Conservation (phyloP, 2,797 vertebrate genomes). For the Brachyrhaphis roseni region DNA sequence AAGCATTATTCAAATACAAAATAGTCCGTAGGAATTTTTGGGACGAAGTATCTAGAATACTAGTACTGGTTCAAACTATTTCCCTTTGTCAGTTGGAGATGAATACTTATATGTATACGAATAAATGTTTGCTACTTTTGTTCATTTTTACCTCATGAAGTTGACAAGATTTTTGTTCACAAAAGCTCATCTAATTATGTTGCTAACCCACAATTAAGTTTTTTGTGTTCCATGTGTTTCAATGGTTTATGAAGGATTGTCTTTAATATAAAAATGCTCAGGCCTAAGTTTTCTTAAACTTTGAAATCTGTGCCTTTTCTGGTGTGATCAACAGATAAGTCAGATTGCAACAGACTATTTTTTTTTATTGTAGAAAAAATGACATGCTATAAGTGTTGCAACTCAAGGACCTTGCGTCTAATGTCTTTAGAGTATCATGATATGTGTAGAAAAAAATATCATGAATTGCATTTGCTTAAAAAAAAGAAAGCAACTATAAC, state of each 20-base stretch:
- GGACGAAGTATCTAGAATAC: background rate
- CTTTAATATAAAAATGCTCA: background rate
- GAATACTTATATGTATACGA: background rate
- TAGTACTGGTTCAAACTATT: conserved; percentile 9
- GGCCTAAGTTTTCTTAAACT: background rate
- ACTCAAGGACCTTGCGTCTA: background rate
- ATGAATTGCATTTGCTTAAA: background rate
- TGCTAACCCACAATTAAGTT: background rate
- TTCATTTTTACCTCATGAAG: background rate
- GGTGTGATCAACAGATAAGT: background rate
- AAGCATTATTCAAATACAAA: conserved; percentile 11
- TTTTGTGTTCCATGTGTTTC: background rate
- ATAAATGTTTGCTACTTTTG: background rate
- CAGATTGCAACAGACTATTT: background rate
- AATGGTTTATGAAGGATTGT: background rate
- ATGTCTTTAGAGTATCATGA: background rate
- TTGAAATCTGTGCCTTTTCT: no score
- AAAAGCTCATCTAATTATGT: background rate
- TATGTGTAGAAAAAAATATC: background rate
- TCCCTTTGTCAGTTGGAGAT: background rate
- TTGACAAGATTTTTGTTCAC: background rate
- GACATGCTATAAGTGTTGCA: background rate
- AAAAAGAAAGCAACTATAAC: background rate
- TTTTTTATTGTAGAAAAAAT: background rate
- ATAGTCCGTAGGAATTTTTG: background rate